Conservation (phyloP, 2,113 vertebrate genomes). For the Coreoperca whiteheadi region DNA sequence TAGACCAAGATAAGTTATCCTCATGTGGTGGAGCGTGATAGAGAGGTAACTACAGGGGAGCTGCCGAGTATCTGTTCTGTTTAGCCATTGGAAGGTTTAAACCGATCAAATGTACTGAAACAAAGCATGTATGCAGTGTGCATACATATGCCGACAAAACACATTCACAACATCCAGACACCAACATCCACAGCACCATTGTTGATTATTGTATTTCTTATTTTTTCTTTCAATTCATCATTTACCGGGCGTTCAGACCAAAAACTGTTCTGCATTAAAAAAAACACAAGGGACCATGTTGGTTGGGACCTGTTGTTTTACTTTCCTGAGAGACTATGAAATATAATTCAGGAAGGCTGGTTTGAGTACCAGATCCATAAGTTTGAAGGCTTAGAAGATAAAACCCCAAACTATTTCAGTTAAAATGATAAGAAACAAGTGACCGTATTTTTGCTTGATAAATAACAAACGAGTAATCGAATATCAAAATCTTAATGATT, state of each 20-base stretch:
- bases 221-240: background rate
- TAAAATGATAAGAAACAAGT: background rate
- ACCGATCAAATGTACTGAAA: background rate
- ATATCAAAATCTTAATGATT: background rate
- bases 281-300: background rate
- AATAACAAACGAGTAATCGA: background rate
- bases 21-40: slow-evolving; percentile 28
- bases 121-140: background rate
- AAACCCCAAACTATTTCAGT: background rate
- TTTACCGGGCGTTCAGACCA: background rate
- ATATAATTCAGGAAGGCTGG: background rate
- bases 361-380: background rate
- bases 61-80: slow-evolving; percentile 15
- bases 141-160: background rate
- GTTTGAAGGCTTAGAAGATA: background rate
- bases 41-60: slow-evolving; percentile 37
- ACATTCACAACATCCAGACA: background rate
- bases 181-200: no score
- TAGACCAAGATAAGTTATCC: slow-evolving; percentile 28
- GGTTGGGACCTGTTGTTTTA: background rate
- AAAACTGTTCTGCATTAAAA: background rate
- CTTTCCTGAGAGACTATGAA: background rate
- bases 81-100: background rate
- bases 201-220: no score
- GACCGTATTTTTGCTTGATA: background rate